Evolutionary conservation across 2,797 vertebrate species (phyloP), one percentile per base, ranked within the genome.

Genomic region (Gambelia wislizenii): DNA sequence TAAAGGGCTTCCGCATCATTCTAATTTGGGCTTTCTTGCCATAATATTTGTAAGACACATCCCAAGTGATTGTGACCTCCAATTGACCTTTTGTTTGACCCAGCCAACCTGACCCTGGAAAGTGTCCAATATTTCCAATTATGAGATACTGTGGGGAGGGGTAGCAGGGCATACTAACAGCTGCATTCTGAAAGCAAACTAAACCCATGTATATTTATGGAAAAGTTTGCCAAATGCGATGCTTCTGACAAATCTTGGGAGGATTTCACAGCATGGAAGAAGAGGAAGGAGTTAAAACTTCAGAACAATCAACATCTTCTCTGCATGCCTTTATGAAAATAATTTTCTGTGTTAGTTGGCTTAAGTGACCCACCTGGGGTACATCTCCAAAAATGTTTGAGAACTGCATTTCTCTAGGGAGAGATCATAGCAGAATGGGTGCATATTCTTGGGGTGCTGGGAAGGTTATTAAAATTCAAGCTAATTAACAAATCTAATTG

Each of bases 401-500:
- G 56, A 47, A 77, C 42, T 64, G 74, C 75, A 64, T 75, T 27
- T 22, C 56, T 47, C 84, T 25, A n/a, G 54, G 47, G 39, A 77
- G 75, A 52, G 36, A 84, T 72, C 47, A 72, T 47, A 84, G 70
- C 49, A 54, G 74, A 76, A 22, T 4, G 2, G 84, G 54, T 61
- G 36, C 39, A 89, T 33, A 2, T 90, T 49, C 61, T 90, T 69
- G 77, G 42, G 13, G 75, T 86, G 87, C 75, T 86, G 54, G 30
- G 88, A 89, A n/a, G 5, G 64, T 87, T 91, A 90, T 89, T 94
- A 92, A 90, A 92, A 93, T 93, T 91, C 70, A 33, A 89, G 2
- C 44, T 85, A 89, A 92, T 92, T 91, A 89, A 87, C 95, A 93
- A 89, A 30, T 87, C 27, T 96, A 95, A 93, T 91, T 94, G 89